Conservation (phyloP, 2,113 vertebrate species). For the Gallinago undulata region DNA sequence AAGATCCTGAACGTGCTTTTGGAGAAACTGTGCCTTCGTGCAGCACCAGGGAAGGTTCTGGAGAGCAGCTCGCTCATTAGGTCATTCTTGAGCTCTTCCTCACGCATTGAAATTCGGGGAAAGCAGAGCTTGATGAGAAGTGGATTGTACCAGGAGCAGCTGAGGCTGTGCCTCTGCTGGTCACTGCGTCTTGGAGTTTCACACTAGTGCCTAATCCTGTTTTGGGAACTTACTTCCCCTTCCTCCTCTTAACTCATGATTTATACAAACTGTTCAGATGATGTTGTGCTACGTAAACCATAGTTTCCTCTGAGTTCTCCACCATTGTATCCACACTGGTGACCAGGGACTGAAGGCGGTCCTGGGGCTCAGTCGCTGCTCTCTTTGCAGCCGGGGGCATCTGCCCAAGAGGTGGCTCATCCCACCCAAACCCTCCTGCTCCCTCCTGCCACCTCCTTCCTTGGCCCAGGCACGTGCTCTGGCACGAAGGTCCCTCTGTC, state of each 20-base stretch:
- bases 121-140: neutral
- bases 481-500: neutral
- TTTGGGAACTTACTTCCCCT: constrained; percentile 7
- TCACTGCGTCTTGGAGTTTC: neutral
- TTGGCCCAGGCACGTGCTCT: neutral
- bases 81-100: neutral
- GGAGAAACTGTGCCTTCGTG: neutral
- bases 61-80: neutral
- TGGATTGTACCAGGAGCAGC: neutral
- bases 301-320: neutral
- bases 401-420: neutral
- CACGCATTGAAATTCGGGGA: neutral
- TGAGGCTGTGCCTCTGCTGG: neutral
- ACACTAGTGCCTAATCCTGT: neutral
- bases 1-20: neutral
- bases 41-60: neutral
- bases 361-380: neutral
- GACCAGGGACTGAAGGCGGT: neutral
- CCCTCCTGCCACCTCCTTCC: neutral
- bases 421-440: neutral
- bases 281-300: neutral
- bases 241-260: neutral
- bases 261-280: neutral
- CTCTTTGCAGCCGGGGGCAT: neutral
- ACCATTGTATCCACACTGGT: fast-evolving